These are phyloP conservation scores for Thalpophila matura DNA, from an alignment of 2,888 invertebrate species.

Conservation along the genomic window DNA sequence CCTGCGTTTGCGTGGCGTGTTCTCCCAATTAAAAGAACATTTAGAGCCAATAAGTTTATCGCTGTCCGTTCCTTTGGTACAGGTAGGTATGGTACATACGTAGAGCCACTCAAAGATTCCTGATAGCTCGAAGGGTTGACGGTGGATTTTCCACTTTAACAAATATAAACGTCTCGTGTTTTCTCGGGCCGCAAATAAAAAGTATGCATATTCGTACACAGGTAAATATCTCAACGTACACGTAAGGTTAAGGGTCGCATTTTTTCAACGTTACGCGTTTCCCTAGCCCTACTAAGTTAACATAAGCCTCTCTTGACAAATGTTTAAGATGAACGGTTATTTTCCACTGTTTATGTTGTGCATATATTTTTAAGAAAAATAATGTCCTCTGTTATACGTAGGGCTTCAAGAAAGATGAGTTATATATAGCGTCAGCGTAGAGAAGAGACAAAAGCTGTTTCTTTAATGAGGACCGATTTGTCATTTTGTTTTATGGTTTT, in stretches of 20 bases:
- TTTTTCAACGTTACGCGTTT: conserved; percentile 79
- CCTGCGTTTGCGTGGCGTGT: neutral
- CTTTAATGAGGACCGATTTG: conserved; percentile 72
- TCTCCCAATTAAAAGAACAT: conserved; percentile 2
- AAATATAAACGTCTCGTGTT: conserved; percentile 59
- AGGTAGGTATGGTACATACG: conserved; percentile 10
- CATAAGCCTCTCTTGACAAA: conserved; percentile 89
- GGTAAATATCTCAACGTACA: conserved; percentile 76
- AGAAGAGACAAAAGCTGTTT: conserved; percentile 67
- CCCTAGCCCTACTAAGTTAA: conserved; percentile 85
- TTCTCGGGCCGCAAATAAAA: conserved; percentile 66
- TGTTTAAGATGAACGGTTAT: conserved; percentile 89
- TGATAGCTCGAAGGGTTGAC: conserved; percentile 40
- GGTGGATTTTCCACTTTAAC: conserved; percentile 48
- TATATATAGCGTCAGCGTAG: conserved; percentile 67
- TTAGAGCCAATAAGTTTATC: neutral
- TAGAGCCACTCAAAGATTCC: conserved; percentile 25
- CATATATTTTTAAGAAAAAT: conserved; percentile 76
- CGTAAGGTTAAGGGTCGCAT: conserved; percentile 74
- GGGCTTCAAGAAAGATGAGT: conserved; percentile 75
- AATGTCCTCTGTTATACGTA: conserved; percentile 72
- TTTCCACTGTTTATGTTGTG: conserved; percentile 85
- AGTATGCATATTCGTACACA: conserved; percentile 71
- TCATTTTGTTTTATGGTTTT: conserved; percentile 66
- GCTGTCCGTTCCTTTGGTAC: neutral